Evolutionary conservation across 64 coral and sea anemone genomes (phyloP).

Genomic region (Actinia tenebrosa): DNA sequence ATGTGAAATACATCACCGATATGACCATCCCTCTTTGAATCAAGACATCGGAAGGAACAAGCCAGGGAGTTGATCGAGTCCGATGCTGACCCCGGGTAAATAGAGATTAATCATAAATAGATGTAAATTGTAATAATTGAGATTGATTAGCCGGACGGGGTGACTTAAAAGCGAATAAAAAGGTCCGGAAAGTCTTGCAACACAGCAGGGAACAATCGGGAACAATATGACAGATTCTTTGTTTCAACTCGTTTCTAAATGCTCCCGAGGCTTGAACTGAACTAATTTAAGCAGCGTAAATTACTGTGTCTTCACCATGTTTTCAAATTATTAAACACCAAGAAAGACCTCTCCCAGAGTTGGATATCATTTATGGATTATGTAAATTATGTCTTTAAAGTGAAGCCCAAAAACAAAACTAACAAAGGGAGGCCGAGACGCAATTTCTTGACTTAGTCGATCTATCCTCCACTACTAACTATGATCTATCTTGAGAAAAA

Average conservation of each 20-base stretch:
- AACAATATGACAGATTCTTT: too few species aligned
- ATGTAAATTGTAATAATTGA: constrained; percentile 1
- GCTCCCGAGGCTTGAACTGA: not conserved
- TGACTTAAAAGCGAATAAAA: not conserved
- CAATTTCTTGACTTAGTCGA: too few species aligned
- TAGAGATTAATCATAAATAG: not conserved
- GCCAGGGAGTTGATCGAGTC: not conserved
- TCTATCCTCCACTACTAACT: too few species aligned
- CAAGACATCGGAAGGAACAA: not conserved
- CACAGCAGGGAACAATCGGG: not conserved
- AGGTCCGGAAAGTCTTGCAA: not conserved
- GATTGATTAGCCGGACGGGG: not conserved
- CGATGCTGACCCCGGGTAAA: not conserved
- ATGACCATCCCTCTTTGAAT: not conserved
- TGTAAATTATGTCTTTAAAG: not conserved
- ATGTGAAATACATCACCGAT: not conserved
- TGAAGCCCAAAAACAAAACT: not conserved
- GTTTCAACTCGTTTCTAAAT: too few species aligned
- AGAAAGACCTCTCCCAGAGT: not conserved
- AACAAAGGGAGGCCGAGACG: too few species aligned
- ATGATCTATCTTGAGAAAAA: too few species aligned
- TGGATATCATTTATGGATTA: not conserved
- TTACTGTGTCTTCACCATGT: not conserved
- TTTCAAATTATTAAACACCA: not conserved
- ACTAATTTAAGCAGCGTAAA: not conserved